Base-by-base conservation (phyloP, 2,888 invertebrate genomes). In the Acanthococcus lagerstroemiae region DNA sequence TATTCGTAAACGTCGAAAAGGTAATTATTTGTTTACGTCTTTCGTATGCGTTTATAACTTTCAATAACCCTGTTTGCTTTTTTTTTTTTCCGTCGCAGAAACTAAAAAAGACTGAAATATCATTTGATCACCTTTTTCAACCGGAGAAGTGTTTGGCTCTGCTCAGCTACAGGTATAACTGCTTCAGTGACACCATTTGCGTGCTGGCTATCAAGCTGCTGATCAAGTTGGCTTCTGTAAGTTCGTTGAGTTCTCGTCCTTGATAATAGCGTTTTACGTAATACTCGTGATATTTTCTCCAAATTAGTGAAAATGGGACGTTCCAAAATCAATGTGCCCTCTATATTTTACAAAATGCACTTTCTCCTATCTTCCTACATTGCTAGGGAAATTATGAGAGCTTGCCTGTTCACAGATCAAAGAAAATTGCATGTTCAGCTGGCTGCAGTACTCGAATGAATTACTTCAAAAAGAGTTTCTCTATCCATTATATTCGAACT, bases 401-500 rank as follows among this genome's bases (percentile, higher is more conserved):
- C n/a, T n/a, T n/a, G n/a, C n/a, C n/a, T n/a, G n/a, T 6, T 50
- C 21, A 0, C 37, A 63, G 63, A 63, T 44, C 4, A 63, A 63
- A 54, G 63, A 63, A 54, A 63, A 63, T 12, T 63, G 63, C 9
- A 63, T 63, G 63, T 63, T 63, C 25, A 63, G 63, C 21, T 63
- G 63, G 63, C 37, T 63, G 24, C 63, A 63, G n/a, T 63, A 63
- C 30, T 63, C 63, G 6, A 63, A 63, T 21, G 63, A 63, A 24
- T 44, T 63, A 30, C 37, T 63, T n/a, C 63, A 63, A 17, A 63
- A 63, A 63, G 63, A 63, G 24, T 63, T 63, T 52, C 27, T 63
- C 15, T 63, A 63, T 52, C 63, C 63, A 6, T 44, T 63, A 4
- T 54, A 54, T 54, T 63, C 63, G 6, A 63, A 24, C 19, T 52